Evolutionary conservation across 2,113 vertebrate genomes (phyloP).

Genomic region (Archocentrus centrarchus): DNA sequence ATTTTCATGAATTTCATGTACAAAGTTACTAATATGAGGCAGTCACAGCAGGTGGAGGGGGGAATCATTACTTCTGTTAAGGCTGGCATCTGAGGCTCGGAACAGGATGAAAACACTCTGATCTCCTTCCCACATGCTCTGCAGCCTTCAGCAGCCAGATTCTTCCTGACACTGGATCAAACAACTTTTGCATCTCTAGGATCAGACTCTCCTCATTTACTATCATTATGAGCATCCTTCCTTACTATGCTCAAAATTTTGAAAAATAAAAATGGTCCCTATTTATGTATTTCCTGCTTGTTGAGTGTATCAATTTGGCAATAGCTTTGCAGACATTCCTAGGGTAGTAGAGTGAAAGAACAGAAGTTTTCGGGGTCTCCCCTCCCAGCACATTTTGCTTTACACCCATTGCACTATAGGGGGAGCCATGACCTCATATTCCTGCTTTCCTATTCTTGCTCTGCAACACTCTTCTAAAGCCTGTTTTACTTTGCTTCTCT

Average conservation of each 20-base stretch:
- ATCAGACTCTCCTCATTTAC: slow-evolving; percentile 40
- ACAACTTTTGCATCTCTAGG: slow-evolving; percentile 25
- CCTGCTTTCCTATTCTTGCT: background rate
- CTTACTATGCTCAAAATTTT: slow-evolving; percentile 10
- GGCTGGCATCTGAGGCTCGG: slow-evolving; percentile 55
- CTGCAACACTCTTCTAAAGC: background rate
- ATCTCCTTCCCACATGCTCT: slow-evolving; percentile 62
- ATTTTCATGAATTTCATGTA: slow-evolving; percentile 46
- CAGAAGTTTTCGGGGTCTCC: background rate
- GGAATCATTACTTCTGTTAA: slow-evolving; percentile 62
- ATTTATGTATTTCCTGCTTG: slow-evolving; percentile 27
- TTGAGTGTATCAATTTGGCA: slow-evolving; percentile 20
- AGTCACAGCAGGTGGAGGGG: slow-evolving; percentile 47
- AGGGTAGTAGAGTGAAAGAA: slow-evolving; percentile 10
- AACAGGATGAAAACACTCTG: slow-evolving; percentile 61
- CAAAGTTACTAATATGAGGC: slow-evolving; percentile 57
- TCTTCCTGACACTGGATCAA: slow-evolving; percentile 59
- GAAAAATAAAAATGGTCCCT: slow-evolving; percentile 15
- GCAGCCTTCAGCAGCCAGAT: slow-evolving; percentile 47
- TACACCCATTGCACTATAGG: slow-evolving; percentile 72
- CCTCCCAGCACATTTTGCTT: slow-evolving; percentile 7
- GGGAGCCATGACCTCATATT: slow-evolving; percentile 81
- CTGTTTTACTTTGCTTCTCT: slow-evolving; percentile 27
- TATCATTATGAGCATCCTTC: slow-evolving; percentile 17
- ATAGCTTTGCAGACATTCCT: slow-evolving; percentile 15